A percentile compares a stretch with the other conserved stretches of the same genome.
These are phyloP conservation scores for Bothrops jararaca DNA, from an alignment of 2,113 vertebrate genomes.

Conservation along the genomic window DNA sequence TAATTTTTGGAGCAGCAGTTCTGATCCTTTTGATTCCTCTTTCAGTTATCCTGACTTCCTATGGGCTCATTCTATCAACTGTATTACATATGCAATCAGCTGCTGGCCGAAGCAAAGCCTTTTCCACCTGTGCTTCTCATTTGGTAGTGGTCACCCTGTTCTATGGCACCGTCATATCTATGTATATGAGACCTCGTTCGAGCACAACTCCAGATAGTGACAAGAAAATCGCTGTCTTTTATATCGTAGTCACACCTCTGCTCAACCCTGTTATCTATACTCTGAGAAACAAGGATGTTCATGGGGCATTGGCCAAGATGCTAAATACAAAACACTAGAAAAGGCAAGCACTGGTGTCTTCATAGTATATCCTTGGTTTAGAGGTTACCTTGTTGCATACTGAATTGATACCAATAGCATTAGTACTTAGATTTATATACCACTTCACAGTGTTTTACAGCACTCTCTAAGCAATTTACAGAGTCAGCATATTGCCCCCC, in stretches of 20 bases:
- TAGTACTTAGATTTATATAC: no score
- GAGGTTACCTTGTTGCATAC: neutral
- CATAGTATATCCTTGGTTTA: neutral
- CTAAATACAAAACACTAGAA: neutral
- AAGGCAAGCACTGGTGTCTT: neutral
- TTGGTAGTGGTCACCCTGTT: conserved; percentile 28
- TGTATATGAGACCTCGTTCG: conserved; percentile 39
- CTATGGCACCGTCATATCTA: conserved; percentile 26
- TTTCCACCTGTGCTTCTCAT: conserved; percentile 60
- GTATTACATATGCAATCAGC: conserved; percentile 10
- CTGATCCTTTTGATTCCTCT: conserved; percentile 22
- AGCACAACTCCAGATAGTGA: conserved; percentile 1
- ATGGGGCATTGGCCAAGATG: neutral
- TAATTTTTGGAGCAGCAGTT: neutral
- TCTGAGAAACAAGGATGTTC: conserved; percentile 17
- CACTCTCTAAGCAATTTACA: no score
- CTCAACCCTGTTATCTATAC: conserved; percentile 17
- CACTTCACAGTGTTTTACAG: no score
- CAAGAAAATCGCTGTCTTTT: conserved; percentile 26
- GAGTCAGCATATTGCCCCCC: no score
- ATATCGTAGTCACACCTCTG: neutral
- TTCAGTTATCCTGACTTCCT: conserved; percentile 37
- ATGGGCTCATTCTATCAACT: neutral
- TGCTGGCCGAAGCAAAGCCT: conserved; percentile 5
- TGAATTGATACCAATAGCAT: neutral